Evolutionary conservation across 2,888 invertebrate species (phyloP), one percentile per base, ranked within the genome.

Genomic region (Augochlorella aurata): DNA sequence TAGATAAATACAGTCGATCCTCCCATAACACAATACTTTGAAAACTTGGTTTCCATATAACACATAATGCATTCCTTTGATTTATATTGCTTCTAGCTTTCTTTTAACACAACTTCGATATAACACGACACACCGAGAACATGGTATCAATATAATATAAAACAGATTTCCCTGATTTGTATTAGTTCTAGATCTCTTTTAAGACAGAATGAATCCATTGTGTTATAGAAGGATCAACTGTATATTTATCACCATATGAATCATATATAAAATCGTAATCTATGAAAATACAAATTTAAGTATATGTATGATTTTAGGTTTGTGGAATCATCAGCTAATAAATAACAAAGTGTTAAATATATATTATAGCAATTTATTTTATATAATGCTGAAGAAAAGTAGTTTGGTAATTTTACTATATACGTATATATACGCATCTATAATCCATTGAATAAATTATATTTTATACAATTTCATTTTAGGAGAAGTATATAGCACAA

Each of bases 321-420:
- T 92, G 66, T 85, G 90, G 90, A 91, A 93, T 16, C 89, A 91
- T 82, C 89, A 90, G 38, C 76, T 93, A 54, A 85, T 89, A 18
- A 87, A 92, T 67, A 90, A 87, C 81, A 89, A 89, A 81, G 74
- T 82, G 45, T 85, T 93, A 47, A 90, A 90, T 77, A 87, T 88
- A 50, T 93, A 90, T 83, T 93, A 93, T 50, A 90, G 91, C 70
- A 74, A 87, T 24, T 91, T 92, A 24, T 93, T 93, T 79, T 84
- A 79, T 72, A 29, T 77, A 16, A 86, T 93, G 88, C 52, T 92
- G 16, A 91, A 89, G 44, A 87, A 89, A 29, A 84, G 87, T 29
- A 89, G 78, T 85, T n/a, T 93, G 78, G 93, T 92, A 88, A 88
- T 77, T 54, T 69, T 61, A 24, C 29, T 7, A 16, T 38, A 49